These are phyloP conservation scores for Pogona vitticeps DNA, from an alignment of 2,113 vertebrate species.

Conservation along the genomic window DNA sequence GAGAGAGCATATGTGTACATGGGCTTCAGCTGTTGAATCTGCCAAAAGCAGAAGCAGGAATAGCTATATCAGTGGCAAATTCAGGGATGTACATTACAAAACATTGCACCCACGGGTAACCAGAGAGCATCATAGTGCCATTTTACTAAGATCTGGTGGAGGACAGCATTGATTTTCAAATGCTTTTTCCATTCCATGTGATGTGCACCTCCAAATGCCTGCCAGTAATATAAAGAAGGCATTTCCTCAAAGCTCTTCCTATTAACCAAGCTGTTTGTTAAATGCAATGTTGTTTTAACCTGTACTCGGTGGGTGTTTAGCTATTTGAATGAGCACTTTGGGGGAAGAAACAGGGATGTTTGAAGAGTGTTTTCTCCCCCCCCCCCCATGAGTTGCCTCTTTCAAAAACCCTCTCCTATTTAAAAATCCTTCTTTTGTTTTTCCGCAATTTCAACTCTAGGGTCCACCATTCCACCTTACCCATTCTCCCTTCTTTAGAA, in stretches of 20 bases:
- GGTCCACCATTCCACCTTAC: too few relatives aligned
- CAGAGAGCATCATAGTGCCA: not conserved
- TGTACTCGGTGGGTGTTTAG: constrained; percentile 52
- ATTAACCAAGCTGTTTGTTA: constrained; percentile 51
- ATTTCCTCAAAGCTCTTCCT: constrained; percentile 54
- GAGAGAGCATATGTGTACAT: too few relatives aligned
- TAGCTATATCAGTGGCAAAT: not conserved
- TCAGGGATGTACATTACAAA: constrained; percentile 41
- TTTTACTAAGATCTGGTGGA: not conserved
- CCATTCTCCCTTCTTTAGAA: constrained; percentile 29
- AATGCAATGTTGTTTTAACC: constrained; percentile 43
- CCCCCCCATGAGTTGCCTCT: not conserved
- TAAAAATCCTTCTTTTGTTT: constrained; percentile 1
- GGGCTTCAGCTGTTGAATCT: too few relatives aligned
- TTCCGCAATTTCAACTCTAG: constrained; percentile 14
- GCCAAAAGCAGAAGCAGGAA: not conserved
- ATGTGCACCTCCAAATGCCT: constrained; percentile 20
- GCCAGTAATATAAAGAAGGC: constrained; percentile 36
- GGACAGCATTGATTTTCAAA: constrained; percentile 11
- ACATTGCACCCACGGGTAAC: not conserved
- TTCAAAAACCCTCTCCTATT: constrained; percentile 12
- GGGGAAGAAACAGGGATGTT: constrained; percentile 8
- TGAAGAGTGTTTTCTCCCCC: constrained; percentile 37
- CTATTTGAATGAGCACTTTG: constrained; percentile 26
- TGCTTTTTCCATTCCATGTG: constrained; percentile 12